These are phyloP conservation scores for Odobenus rosmarus DNA, from an alignment of 2,113 vertebrate genomes.

Conservation along the genomic window DNA sequence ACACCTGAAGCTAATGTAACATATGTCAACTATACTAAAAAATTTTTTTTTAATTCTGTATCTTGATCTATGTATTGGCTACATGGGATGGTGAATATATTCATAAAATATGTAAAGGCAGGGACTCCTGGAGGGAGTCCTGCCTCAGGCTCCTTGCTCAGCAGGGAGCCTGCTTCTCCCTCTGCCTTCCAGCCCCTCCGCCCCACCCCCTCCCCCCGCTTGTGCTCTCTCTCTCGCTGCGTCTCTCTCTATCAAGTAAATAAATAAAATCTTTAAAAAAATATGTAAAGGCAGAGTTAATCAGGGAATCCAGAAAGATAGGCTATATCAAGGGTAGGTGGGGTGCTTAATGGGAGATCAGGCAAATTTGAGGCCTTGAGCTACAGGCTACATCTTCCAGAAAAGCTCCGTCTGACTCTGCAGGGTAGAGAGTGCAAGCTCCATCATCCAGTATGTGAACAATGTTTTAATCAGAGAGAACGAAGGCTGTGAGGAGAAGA, in stretches of 20 bases:
- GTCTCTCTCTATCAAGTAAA: background rate
- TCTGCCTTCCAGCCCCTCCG: background rate
- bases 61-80: constrained; percentile 6
- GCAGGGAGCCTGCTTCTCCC: too few species aligned
- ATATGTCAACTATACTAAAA: background rate
- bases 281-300: constrained; percentile 12
- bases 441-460: background rate
- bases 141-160: too few species aligned
- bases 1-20: background rate
- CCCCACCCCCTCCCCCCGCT: background rate
- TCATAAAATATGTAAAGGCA: constrained; percentile 27
- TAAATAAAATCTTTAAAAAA: background rate
- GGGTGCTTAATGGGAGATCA: background rate
- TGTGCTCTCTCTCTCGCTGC: background rate
- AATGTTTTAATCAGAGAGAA: background rate
- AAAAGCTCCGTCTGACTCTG: background rate
- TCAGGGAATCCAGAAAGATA: background rate
- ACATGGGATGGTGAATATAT: background rate
- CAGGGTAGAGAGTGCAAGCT: background rate
- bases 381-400: background rate
- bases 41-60: background rate
- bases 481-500: constrained; percentile 3
- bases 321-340: background rate
- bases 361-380: background rate
- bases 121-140: too few species aligned